Evolutionary conservation across 2,113 vertebrate genomes (phyloP), one percentile per base, ranked within the genome.

Genomic region (Xyrauchen texanus): DNA sequence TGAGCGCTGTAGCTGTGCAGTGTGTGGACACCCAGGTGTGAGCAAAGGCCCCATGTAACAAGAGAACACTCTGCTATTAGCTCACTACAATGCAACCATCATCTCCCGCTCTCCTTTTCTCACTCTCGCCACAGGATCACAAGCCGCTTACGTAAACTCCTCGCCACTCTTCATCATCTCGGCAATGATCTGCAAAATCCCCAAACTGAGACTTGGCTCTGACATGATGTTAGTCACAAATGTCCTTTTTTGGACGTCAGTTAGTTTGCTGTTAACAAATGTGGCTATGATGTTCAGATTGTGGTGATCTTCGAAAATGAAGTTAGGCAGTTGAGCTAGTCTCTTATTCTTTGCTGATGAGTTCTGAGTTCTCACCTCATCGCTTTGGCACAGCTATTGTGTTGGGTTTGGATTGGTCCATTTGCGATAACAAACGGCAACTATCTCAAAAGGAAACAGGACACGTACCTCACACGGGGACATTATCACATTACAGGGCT

Each of bases 1-100:
- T 82, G 87, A 79, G 83, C 83, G 78, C 46, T 42, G 34, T 74
- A 73, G 77, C 69, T 21, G 6, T 15, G 47, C 74, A 10, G 75
- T 78, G 75, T 75, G 65, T 2, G 75, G 66, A 85, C 80, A 85
- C 90, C 90, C 92, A 93, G 92, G 91, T 93, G 92, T 92, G 90
- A 90, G 90, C 87, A 87, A 85, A 49, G 12, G 85, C 78, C 88
- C 83, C 85, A 84, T 93, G 92, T 92, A 93, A 93, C 87, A 88
- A 82, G 87, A 93, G 83, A 88, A 91, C 85, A 12, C 64, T 82
- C 71, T 46, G 86, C 88, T 91, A 92, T 91, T 92, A 91, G 90
- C 90, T 92, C 90, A 87, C 88, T 90, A 88, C 84, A 89, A 88
- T 82, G 81, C 84, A 88, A 83, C 80, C 75, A 46, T 58, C 72